A percentile compares a stretch with the other conserved stretches of the same genome.
These are phyloP conservation scores for Mallotus villosus DNA, from an alignment of 2,797 vertebrate genomes.

Conservation along the genomic window DNA sequence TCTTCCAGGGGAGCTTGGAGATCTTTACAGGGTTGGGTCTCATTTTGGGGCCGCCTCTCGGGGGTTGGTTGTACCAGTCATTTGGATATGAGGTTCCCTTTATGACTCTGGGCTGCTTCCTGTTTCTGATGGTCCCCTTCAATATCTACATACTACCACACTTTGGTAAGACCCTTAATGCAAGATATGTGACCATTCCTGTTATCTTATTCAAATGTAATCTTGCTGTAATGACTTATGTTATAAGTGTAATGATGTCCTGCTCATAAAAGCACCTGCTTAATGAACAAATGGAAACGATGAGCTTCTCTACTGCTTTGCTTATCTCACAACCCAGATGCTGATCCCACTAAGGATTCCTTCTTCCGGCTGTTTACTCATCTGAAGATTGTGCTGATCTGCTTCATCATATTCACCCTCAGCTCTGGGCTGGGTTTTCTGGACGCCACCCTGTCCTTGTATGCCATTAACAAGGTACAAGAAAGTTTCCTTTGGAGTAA, in stretches of 20 bases:
- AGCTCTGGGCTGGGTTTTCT: conserved; percentile 88
- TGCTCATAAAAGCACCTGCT: neutral
- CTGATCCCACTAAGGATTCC: conserved; percentile 76
- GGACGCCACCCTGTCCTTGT: conserved; percentile 92
- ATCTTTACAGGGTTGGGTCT: conserved; percentile 90
- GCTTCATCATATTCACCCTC: conserved; percentile 79
- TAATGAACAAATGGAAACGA: neutral
- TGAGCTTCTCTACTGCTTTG: conserved; percentile 22
- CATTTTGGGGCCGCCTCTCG: conserved; percentile 89
- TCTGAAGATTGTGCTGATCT: conserved; percentile 80
- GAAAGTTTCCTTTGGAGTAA: neutral
- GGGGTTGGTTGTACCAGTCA: conserved; percentile 90
- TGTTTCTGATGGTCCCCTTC: conserved; percentile 87
- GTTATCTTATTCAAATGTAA: neutral
- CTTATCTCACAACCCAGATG: conserved; percentile 68
- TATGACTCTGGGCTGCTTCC: conserved; percentile 82
- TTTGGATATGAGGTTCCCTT: conserved; percentile 94
- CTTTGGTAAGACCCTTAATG: conserved; percentile 75
- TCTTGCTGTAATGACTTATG: neutral
- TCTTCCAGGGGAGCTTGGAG: conserved; percentile 87
- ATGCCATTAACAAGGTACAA: conserved; percentile 82
- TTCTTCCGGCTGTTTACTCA: conserved; percentile 82
- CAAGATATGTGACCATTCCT: neutral
- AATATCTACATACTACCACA: conserved; percentile 86
- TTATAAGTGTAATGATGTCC: neutral